Base-by-base conservation (phyloP, 2,113 vertebrate species). In the Atrichornis clamosus region DNA sequence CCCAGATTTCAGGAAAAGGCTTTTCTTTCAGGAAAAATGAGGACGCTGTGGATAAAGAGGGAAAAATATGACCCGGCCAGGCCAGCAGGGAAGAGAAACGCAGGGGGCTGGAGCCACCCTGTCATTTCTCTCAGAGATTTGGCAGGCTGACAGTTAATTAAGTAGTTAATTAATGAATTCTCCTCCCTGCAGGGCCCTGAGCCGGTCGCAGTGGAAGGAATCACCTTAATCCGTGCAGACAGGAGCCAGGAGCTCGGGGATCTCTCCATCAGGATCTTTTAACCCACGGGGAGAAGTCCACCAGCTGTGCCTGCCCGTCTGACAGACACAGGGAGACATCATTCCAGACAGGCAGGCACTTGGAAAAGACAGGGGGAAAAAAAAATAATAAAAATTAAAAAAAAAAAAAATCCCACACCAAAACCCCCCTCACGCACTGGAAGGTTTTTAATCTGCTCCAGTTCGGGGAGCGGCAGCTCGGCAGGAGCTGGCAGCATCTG, bases 161-260 rank as follows among this genome's bases (percentile, higher is more conserved):
- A 91, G 62, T 59, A 87, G 93, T 93, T 93, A 75, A 93, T 89
- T 60, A 80, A 90, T 90, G 86, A 82, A 20, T 65, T 73, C 64
- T 72, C 46, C 77, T 85, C 59, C 88, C 77, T 76, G 59, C 81
- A 35, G 93, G 5, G 84, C 84, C 33, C 70, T 20, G 60, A 88
- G 80, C 91, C 41, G 59, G 60, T 60, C 37, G 2, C 70, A 72
- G 68, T 7, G 16, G 56, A 53, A 30, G 10, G 2, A 91, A 47
- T 72, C 44, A 76, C 84, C 33, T 74, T 90, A 97, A 94, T 69
- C 1, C 0, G 11, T 1, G 19, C 42, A 91, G 93, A 83, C 95
- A 86, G 84, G 28, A 93, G 84, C 86, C 17, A 17, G 46, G 90
- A 89, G 75, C 72, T 85, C 24, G 4, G 7, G 81, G 63, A 77